Percentiles rank a stretch among this genome's conserved stretches.
phyloP scores from a whole-genome alignment of 2,113 vertebrate species.

The Mastomys coucha region DNA sequence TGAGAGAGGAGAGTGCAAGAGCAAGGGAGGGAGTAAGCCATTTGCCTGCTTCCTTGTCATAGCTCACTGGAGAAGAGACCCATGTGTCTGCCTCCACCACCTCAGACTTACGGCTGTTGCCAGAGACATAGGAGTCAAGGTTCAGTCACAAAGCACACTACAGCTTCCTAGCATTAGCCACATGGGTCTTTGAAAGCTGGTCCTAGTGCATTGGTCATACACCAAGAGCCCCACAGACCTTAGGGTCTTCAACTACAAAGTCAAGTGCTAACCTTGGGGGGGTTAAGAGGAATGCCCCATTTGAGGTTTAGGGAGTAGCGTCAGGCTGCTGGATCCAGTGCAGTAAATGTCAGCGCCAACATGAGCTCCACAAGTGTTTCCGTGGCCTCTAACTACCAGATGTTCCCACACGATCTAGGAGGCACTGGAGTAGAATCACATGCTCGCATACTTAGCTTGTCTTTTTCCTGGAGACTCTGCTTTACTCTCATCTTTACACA shows the following conservation, averaged over 20 bases:
- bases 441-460: rapidly evolving
- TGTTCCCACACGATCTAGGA: neutral
- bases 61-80: neutral
- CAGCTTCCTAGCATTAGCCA: rapidly evolving
- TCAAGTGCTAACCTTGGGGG: neutral
- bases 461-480: neutral
- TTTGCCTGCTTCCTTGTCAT: neutral
- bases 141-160: neutral
- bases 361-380: neutral
- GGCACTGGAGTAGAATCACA: neutral
- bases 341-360: neutral
- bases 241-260: neutral
- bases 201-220: neutral
- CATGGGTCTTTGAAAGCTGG: neutral
- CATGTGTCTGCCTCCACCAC: neutral
- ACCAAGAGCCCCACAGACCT: neutral
- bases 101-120: neutral
- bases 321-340: rapidly evolving
- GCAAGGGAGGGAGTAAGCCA: too few species aligned
- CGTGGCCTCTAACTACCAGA: neutral
- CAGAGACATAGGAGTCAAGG: neutral
- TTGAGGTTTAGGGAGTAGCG: neutral
- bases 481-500: neutral
- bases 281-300: neutral
- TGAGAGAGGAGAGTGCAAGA: neutral